Evolutionary conservation across 2,113 vertebrate species (phyloP).

Genomic region (Psephotus haematonotus): DNA sequence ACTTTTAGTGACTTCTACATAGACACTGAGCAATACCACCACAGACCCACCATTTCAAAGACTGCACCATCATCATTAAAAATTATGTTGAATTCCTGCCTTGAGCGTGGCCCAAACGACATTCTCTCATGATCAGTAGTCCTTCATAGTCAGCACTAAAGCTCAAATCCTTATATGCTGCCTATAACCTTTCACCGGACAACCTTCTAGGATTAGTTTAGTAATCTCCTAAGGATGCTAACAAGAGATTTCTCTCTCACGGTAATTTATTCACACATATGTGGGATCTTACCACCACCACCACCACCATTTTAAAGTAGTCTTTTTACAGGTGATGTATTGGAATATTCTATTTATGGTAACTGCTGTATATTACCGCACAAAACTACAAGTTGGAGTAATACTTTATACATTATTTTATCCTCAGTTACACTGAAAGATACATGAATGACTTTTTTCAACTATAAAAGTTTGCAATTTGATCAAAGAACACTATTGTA

Average conservation of each 20-base stretch:
- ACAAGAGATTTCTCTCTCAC: constrained; percentile 22
- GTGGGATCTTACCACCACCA: not conserved
- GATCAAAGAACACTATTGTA: not conserved
- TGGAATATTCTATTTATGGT: not conserved
- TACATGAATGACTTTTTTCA: not conserved
- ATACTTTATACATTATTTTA: not conserved
- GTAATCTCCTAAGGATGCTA: constrained; percentile 45
- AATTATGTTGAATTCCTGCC: constrained; percentile 57
- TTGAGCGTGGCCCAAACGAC: constrained; percentile 56
- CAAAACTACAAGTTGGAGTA: not conserved
- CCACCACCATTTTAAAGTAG: not conserved
- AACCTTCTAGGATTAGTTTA: constrained; percentile 16
- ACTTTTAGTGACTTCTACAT: not conserved
- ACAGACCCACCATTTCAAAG: constrained; percentile 76
- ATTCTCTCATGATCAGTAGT: constrained; percentile 13
- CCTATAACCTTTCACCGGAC: constrained; percentile 15
- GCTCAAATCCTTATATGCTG: not conserved
- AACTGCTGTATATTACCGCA: not conserved
- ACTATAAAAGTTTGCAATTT: not conserved
- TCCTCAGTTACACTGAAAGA: not conserved
- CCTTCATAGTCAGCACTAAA: constrained; percentile 5
- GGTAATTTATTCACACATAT: constrained; percentile 15
- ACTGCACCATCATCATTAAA: constrained; percentile 75
- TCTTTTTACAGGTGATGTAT: not conserved
- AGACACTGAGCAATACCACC: not conserved